Base-by-base conservation (phyloP, 2,113 vertebrate species). In the Psammodynastes pulverulentus region DNA sequence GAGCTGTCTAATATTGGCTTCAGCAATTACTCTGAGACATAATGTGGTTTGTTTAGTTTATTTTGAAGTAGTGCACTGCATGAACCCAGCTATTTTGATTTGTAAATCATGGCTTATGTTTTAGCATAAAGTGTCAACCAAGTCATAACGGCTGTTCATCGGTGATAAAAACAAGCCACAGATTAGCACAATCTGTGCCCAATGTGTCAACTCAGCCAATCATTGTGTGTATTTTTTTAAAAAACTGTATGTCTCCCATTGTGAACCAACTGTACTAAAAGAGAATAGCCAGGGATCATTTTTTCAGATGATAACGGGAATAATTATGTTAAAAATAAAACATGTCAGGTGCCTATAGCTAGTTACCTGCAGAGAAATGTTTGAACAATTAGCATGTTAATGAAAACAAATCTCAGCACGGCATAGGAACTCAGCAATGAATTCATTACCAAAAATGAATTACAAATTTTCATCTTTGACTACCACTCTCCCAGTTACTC, bases 261-360 rank as follows among this genome's bases (percentile, higher is more conserved):
- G 17, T 79, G 72, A 79, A 39, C 86, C 49, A 51, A 87, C 49
- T 34, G 48, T 51, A 87, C 6, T 51, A 87, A 51, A 29, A 51
- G 12, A 87, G 26, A 29, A 87, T 51, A 48, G 29, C 49, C 29
- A n/a, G 15, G 29, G 86, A 87, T 87, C 6, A 48, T 26, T 87
- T 87, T 26, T 72, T 67, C n/a, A 85, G n/a, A 46, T 21, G 26
- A 91, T 29, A 85, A 45, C 4, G 3, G 21, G 39, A 91, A n/a
- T 91, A 91, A 91, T 85, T 86, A 46, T 91, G 54, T 84, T 79
- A 91, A 87, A 86, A 86, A 67, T 53, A 52, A 88, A 92, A 88
- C n/a, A 49, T n/a, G 34, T n/a, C 62, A 79, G 58, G 39, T 88
- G 91, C 85, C 46, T 49, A 23, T 15, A 92, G 91, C 23, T 88